Conservation (phyloP, 2,888 invertebrate genomes). For the Cyaniris semiargus region DNA sequence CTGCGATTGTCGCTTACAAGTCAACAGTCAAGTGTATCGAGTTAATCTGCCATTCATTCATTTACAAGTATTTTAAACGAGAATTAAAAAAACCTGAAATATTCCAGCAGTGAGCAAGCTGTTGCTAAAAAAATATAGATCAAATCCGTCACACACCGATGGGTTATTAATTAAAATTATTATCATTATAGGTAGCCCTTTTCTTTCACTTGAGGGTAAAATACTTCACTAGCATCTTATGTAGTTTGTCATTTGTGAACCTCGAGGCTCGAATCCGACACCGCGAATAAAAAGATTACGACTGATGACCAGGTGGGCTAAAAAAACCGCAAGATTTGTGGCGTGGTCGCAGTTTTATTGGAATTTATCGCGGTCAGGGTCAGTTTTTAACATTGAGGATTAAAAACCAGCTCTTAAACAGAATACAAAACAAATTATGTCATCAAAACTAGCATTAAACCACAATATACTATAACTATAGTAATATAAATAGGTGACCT, state of each 20-base stretch:
- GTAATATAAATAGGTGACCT: background rate
- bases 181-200: background rate
- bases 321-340: conserved; percentile 8
- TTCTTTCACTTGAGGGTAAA: background rate
- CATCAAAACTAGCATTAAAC: background rate
- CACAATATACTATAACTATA: background rate
- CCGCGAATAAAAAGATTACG: background rate
- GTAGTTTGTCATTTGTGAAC: background rate
- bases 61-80: background rate
- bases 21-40: background rate
- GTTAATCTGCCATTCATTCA: background rate
- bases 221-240: background rate
- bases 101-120: too few relatives aligned
- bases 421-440: conserved; percentile 10
- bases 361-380: conserved; percentile 20
- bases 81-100: background rate
- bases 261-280: background rate
- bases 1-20: conserved; percentile 10
- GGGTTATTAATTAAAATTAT: background rate
- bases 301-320: background rate
- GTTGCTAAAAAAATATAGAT: background rate
- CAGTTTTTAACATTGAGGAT: conserved; percentile 17
- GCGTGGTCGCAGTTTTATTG: conserved; percentile 19
- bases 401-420: conserved; percentile 14
- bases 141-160: background rate